A percentile compares a stretch with the other conserved stretches of the same genome.
Evolutionary conservation across 2,797 vertebrate genomes (phyloP).

Genomic region (Lacerta viridis): DNA sequence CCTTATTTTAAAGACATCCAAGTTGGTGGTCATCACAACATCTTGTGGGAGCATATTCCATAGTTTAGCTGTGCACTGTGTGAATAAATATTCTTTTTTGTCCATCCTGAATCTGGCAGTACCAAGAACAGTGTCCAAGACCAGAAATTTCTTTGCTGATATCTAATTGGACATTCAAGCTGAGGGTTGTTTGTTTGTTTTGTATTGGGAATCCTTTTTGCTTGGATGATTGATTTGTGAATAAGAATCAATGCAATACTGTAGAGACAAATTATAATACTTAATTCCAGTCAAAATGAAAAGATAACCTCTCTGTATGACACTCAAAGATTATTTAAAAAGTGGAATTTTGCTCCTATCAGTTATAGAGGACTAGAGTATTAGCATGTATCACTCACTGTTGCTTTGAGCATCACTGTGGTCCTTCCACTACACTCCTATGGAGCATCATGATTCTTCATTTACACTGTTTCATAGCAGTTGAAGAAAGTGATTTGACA

Average conservation of each 20-base stretch:
- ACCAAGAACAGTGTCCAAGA: background rate
- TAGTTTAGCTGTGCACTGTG: no score
- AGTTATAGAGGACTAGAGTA: background rate
- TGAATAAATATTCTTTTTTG: no score
- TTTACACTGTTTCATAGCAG: constrained; percentile 69
- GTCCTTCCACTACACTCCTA: constrained; percentile 20
- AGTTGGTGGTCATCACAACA: no score
- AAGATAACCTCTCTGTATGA: background rate
- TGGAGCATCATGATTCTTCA: constrained; percentile 63
- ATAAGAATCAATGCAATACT: background rate
- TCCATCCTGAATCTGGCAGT: background rate
- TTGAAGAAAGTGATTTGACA: constrained; percentile 73
- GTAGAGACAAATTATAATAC: background rate
- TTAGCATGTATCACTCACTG: background rate
- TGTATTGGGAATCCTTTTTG: background rate
- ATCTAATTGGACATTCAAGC: background rate
- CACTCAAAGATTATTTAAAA: background rate
- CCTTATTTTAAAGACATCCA: no score
- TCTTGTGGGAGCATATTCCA: no score
- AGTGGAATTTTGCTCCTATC: background rate
- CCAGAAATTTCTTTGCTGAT: background rate
- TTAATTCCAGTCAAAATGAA: constrained; percentile 8
- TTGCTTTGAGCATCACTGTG: constrained; percentile 8
- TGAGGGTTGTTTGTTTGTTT: constrained; percentile 20
- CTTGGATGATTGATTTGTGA: background rate